These are phyloP conservation scores for Neosalanx taihuensis DNA, from an alignment of 2,797 vertebrate genomes.

Conservation along the genomic window DNA sequence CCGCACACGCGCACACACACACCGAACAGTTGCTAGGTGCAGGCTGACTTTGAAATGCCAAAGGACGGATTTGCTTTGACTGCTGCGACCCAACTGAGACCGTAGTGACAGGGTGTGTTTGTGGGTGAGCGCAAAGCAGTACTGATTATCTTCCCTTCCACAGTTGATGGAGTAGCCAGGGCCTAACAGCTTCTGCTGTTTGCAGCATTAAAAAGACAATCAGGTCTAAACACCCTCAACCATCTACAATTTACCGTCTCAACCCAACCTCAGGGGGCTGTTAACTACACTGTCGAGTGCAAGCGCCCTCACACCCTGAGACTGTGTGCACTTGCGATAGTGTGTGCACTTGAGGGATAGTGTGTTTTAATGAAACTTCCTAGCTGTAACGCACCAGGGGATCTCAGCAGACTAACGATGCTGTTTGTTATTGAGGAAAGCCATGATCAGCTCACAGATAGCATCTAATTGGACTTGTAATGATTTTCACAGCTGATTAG, in stretches of 20 bases:
- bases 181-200: conserved; percentile 41
- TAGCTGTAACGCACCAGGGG: conserved; percentile 22
- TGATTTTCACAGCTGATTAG: conserved; percentile 28
- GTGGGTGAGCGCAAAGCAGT: not conserved
- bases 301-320: not conserved
- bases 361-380: conserved; percentile 33
- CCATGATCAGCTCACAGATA: conserved; percentile 16
- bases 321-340: conserved; percentile 4
- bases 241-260: conserved; percentile 61
- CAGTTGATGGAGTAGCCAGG: conserved; percentile 41
- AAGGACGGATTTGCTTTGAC: conserved; percentile 26
- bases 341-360: conserved; percentile 37
- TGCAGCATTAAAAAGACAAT: conserved; percentile 63
- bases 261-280: conserved; percentile 39
- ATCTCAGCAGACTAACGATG: conserved; percentile 25
- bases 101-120: conserved; percentile 1
- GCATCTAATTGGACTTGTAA: conserved; percentile 19
- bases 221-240: conserved; percentile 58
- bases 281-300: not conserved
- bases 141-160: conserved; percentile 40
- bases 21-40: conserved; percentile 14
- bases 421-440: conserved; percentile 31
- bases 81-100: conserved; percentile 9
- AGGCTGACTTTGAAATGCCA: conserved; percentile 40
- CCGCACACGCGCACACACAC: conserved; percentile 30